Conservation (phyloP, 2,113 vertebrate species). For the Daubentonia madagascariensis region DNA sequence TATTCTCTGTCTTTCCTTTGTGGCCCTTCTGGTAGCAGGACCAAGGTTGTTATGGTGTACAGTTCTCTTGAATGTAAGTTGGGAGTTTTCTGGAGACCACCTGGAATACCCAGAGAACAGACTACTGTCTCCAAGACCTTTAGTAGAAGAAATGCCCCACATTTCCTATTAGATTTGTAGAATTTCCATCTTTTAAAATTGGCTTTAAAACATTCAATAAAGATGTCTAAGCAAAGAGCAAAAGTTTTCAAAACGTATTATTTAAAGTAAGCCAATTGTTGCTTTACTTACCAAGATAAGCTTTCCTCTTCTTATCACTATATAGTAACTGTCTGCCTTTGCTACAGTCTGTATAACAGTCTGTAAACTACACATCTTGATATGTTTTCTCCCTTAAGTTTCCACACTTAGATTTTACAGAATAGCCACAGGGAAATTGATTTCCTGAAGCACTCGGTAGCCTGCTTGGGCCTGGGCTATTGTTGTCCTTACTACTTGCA, state of each 20-base stretch:
- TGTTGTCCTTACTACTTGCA: background rate
- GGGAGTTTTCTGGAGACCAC: background rate
- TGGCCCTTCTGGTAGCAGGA: background rate
- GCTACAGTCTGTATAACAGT: background rate
- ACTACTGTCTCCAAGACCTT: background rate
- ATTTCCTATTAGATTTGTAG: constrained; percentile 17
- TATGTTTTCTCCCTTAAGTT: constrained; percentile 46
- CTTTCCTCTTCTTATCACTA: background rate
- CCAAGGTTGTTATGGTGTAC: background rate
- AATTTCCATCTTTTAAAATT: background rate
- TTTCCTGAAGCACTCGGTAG: constrained; percentile 29
- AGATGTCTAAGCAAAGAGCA: constrained; percentile 18
- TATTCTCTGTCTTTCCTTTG: background rate
- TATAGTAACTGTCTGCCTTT: constrained; percentile 11
- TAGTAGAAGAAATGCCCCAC: background rate
- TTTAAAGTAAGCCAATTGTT: constrained; percentile 15
- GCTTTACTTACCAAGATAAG: background rate
- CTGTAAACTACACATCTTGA: background rate
- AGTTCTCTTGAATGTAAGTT: background rate
- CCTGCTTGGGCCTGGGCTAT: background rate
- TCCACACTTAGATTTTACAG: constrained; percentile 22
- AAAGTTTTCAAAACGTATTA: background rate
- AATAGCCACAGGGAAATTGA: background rate
- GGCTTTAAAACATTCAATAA: background rate
- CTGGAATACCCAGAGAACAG: background rate